phyloP scores from a whole-genome alignment of 2,113 vertebrate genomes.

The Nansenia antarctica region DNA sequence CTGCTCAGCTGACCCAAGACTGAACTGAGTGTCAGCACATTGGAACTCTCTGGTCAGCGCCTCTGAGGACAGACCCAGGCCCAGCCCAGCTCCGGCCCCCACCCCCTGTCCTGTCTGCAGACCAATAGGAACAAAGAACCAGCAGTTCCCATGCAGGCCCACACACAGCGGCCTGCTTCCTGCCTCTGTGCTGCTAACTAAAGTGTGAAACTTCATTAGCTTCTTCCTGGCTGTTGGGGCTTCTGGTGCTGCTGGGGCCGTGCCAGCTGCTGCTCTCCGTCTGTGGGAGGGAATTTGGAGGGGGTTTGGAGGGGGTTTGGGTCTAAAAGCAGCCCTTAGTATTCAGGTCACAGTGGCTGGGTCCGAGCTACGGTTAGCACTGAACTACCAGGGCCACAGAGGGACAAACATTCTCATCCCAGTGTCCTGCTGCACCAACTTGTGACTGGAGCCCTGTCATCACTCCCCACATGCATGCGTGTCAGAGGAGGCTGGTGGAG shows the following conservation, averaged over 20 bases:
- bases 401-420: not conserved
- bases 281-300: constrained; percentile 15
- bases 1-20: constrained; percentile 6
- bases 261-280: constrained; percentile 43
- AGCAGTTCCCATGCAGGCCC: not conserved
- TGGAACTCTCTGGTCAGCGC: constrained; percentile 2
- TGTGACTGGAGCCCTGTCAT: not conserved
- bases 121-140: not conserved
- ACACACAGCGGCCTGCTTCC: constrained; percentile 40
- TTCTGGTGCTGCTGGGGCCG: no score
- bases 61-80: not conserved
- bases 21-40: constrained; percentile 25
- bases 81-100: not conserved
- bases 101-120: not conserved
- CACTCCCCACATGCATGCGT: not conserved
- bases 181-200: constrained; percentile 30
- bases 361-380: not conserved
- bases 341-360: not conserved
- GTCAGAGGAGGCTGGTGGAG: no score
- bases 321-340: not conserved
- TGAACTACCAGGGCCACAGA: not conserved
- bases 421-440: not conserved
- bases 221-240: constrained; percentile 28
- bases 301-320: no score
- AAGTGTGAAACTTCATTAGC: constrained; percentile 59